Evolutionary conservation across 2,113 vertebrate species (phyloP), one percentile per base, ranked within the genome.

Genomic region (Brachyhypopomus occidentalis): DNA sequence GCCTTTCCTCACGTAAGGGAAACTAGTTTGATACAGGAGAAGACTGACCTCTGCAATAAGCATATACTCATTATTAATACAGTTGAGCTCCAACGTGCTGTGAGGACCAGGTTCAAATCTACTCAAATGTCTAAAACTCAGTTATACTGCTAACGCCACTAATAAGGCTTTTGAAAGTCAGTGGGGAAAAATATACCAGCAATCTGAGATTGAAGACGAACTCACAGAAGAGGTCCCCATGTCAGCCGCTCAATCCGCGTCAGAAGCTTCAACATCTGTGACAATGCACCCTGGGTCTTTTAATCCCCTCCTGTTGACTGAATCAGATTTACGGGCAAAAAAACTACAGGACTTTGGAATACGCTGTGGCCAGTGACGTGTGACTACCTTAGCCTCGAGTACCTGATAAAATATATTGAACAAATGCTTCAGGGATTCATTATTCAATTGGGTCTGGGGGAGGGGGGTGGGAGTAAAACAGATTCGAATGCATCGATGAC

Each of bases 271-370:
- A 59, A 59, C 52, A 75, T 75, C 52, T 59, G 72, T 75, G 56
- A 75, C 25, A 59, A 25, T 59, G 56, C 48, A 59, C 7, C 23
- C 72, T 58, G 72, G 55, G 25, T 75, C 72, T 30, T n/a, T 17
- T 81, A 81, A 75, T 81, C 79, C 41, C 19, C 19, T 6, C 25
- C 20, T 52, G 14, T 55, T 14, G 25, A n/a, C 56, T 19, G 62
- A 75, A 80, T 75, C 30, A 58, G 71, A 67, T 75, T 52, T 75
- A 81, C 22, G 19, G 60, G 1, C 52, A 12, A 58, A 70, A 70
- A 34, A 36, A 30, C 72, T 34, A 55, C 56, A 4, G 60, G 0
- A 66, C 22, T 23, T 56, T 25, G 48, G 20, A 23, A 27, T n/a
- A 58, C 45, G 11, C 38, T 55, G 36, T 69, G 16, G 12, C 14